Evolutionary conservation across 2,113 vertebrate species (phyloP).

Genomic region (Spheniscus mendiculus): DNA sequence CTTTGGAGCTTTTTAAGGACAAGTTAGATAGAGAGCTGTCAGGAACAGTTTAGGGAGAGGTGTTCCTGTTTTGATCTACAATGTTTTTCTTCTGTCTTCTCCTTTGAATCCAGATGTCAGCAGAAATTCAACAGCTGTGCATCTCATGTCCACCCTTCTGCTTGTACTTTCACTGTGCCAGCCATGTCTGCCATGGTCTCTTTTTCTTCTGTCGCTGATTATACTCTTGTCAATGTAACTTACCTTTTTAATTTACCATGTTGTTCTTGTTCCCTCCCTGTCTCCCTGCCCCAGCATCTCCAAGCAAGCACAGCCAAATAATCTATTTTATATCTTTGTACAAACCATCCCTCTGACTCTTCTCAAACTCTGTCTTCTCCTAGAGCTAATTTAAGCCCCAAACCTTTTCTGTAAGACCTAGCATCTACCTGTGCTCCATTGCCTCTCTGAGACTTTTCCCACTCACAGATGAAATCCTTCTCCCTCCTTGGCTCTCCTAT

Average conservation of each 20-base stretch:
- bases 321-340: not conserved
- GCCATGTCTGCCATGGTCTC: not conserved
- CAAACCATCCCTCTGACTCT: not conserved
- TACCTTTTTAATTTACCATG: not conserved
- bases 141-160: not conserved
- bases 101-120: not conserved
- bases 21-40: not conserved
- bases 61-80: not conserved
- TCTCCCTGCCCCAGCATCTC: not conserved
- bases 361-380: not conserved
- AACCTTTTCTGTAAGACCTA: not conserved
- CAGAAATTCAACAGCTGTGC: not conserved
- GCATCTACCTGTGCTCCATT: not conserved
- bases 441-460: not conserved
- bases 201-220: not conserved
- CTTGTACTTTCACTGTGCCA: not conserved
- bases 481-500: not conserved
- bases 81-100: not conserved
- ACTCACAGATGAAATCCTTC: not conserved
- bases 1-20: not conserved
- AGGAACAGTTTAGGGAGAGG: not conserved
- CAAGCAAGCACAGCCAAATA: not conserved
- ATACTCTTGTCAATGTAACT: not conserved
- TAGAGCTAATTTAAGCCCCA: not conserved
- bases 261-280: not conserved